Evolutionary conservation across 2,113 vertebrate genomes (phyloP), one percentile per base, ranked within the genome.

Genomic region (Passer montanus): DNA sequence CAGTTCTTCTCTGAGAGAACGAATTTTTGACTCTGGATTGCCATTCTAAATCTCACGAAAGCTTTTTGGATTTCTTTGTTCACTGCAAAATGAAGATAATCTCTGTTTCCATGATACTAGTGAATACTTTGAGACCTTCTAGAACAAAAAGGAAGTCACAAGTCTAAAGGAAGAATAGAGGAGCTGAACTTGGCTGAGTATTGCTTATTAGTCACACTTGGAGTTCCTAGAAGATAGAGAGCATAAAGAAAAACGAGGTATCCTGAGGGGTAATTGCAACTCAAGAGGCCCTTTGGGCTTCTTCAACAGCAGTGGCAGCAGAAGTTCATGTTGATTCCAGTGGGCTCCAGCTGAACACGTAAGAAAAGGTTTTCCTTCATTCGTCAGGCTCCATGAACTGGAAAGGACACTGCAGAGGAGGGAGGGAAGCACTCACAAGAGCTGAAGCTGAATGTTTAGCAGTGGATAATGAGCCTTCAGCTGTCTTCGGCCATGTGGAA

Each of bases 401-500:
- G 85, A 93, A 93, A 97, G 97, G 95, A 94, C 15, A 41, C 66
- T 84, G 93, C 87, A 96, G 94, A 96, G 70, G 92, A 87, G 96
- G 95, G 75, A 95, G 87, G 23, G 64, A 95, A 94, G 96, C 97
- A 93, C 80, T 94, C 60, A 44, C 1, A 60, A 86, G 83, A 75
- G 96, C 97, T 97, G 67, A 97, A 98, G 95, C 96, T 93, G 95
- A 93, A 81, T 52, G 76, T 66, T 97, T 93, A 97, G 93, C 58
- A 37, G 84, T 89, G 94, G 90, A 93, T 64, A 83, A 84, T 26
- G 63, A 87, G 33, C 46, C 89, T 96, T 95, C 77, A 59, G 44
- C 43, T 37, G 26, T 84, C 76, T 81, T 86, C 3, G 0, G 46
- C 80, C 46, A 14, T 0, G 2, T 84, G 76, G 73, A 77, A 64